phyloP scores from a whole-genome alignment of 2,888 invertebrate genomes.

The Acronicta leporina region DNA sequence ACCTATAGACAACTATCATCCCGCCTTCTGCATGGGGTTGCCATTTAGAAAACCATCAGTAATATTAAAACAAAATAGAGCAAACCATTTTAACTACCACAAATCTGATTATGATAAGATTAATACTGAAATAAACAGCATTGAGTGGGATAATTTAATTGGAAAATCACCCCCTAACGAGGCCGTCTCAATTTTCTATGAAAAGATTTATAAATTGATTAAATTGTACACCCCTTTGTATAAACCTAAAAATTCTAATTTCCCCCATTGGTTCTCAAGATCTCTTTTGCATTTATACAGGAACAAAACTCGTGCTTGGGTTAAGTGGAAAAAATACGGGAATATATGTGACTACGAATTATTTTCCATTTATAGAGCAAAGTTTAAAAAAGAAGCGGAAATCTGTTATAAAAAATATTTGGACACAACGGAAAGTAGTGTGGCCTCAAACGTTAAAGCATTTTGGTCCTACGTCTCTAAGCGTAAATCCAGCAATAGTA shows the following conservation, averaged over 20 bases:
- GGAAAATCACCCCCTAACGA: not conserved
- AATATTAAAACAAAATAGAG: not conserved
- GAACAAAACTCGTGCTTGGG: conserved; percentile 6
- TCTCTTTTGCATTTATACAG: conserved; percentile 6
- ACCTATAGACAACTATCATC: not conserved
- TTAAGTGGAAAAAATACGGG: conserved; percentile 17
- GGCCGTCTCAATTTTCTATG: not conserved
- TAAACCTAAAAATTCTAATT: conserved; percentile 1
- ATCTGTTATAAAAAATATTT: conserved; percentile 1
- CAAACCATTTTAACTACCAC: not conserved
- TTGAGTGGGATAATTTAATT: not conserved
- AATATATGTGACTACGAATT: conserved; percentile 3
- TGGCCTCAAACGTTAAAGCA: conserved; percentile 3
- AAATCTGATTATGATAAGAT: not conserved
- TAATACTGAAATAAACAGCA: not conserved
- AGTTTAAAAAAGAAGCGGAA: not conserved
- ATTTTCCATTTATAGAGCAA: not conserved
- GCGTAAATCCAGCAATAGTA: conserved; percentile 3
- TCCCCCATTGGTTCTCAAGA: conserved; percentile 13
- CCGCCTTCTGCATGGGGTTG: not conserved
- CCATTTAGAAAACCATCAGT: not conserved
- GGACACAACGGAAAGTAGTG: conserved; percentile 5
- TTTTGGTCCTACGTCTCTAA: conserved; percentile 17
- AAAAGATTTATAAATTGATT: not conserved
- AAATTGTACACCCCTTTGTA: not conserved